Conservation (phyloP, 2,888 invertebrate species). For the Xanthostigma xanthostigma region DNA sequence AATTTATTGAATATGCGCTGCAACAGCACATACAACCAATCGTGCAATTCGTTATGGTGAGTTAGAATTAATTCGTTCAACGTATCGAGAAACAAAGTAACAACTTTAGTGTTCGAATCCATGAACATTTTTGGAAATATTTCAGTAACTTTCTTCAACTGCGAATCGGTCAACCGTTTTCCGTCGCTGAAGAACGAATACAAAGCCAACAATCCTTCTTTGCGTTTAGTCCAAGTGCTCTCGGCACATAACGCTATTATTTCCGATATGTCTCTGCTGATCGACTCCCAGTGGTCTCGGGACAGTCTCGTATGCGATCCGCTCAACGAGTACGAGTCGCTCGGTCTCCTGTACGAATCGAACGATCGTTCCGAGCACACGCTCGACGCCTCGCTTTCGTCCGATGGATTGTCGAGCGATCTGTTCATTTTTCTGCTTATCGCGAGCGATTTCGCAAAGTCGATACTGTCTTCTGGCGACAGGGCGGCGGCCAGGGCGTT, state of each 20-base stretch:
- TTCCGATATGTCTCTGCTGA: slow-evolving; percentile 48
- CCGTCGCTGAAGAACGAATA: slow-evolving; percentile 60
- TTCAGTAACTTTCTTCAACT: slow-evolving; percentile 76
- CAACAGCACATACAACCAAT: slow-evolving; percentile 86
- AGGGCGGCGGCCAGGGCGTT: slow-evolving; percentile 61
- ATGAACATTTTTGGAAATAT: slow-evolving; percentile 94
- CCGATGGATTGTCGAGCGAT: slow-evolving; percentile 55
- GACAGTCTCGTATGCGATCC: slow-evolving; percentile 63
- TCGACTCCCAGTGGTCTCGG: slow-evolving; percentile 42
- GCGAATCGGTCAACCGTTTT: slow-evolving; percentile 46
- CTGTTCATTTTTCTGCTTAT: slow-evolving; percentile 24
- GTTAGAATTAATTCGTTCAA: slow-evolving; percentile 76
- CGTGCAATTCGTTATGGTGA: slow-evolving; percentile 75
- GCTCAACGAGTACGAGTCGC: slow-evolving; percentile 74
- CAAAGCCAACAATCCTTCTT: slow-evolving; percentile 71
- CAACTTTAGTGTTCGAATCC: slow-evolving; percentile 89
- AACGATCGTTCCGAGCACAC: slow-evolving; percentile 85
- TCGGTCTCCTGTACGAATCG: slow-evolving; percentile 63
- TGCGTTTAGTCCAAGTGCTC: slow-evolving; percentile 87
- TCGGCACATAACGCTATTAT: slow-evolving; percentile 79
- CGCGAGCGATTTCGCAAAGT: slow-evolving; percentile 18
- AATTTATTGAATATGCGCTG: slow-evolving; percentile 66
- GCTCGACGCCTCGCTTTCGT: slow-evolving; percentile 89
- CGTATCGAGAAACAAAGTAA: slow-evolving; percentile 85
- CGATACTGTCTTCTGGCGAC: slow-evolving; percentile 8